Base-by-base conservation (phyloP, 2,888 invertebrate genomes). In the Lydus trimaculatus region DNA sequence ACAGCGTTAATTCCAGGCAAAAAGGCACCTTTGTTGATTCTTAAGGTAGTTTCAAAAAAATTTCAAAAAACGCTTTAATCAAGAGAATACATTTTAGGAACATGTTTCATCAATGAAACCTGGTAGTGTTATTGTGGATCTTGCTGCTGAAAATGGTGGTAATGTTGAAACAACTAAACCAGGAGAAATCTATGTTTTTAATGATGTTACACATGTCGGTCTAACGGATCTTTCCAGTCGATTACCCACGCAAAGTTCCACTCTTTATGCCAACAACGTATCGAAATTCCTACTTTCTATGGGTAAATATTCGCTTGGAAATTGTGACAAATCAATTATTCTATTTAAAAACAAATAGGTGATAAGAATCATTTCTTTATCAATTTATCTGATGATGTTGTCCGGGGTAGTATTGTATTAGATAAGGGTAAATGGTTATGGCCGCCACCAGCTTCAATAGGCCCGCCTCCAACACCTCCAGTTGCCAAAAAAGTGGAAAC, bases 1-100 rank as follows among this genome's bases (percentile, higher is more conserved):
- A 96, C 96, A 0, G 96, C 96, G 6, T 89, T 96, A 15, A 95
- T 96, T 76, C 96, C 96, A 15, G 96, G 95, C 61, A 94, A 92
- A 83, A 91, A 89, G 62, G 96, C 96, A 0, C 96, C 96, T 0
- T 78, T 91, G 64, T 89, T 96, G 15, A 91, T 96, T 76, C 87
- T 93, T 65, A 94, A 92, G 89, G 94, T 94, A 82, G 58, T 9
- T 60, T 2, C 25, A 31, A 28, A 28, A 66, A n/a, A 31, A 56
- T 52, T n/a, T 0, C 1, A 39, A 33, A 25, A 31, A 28, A 4
- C 4, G 2, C 28, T n/a, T 36, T 13, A 36, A 23, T 17, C 20
- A 28, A 58, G 60, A 23, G 20, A 20, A 25, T 62, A 36, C 25
- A 31, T 65, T 76, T 58, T 70, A 93, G 92, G 91, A 91, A 82